Evolutionary conservation across 2,113 vertebrate genomes (phyloP), one percentile per base, ranked within the genome.

Genomic region (Urocolius indicus): DNA sequence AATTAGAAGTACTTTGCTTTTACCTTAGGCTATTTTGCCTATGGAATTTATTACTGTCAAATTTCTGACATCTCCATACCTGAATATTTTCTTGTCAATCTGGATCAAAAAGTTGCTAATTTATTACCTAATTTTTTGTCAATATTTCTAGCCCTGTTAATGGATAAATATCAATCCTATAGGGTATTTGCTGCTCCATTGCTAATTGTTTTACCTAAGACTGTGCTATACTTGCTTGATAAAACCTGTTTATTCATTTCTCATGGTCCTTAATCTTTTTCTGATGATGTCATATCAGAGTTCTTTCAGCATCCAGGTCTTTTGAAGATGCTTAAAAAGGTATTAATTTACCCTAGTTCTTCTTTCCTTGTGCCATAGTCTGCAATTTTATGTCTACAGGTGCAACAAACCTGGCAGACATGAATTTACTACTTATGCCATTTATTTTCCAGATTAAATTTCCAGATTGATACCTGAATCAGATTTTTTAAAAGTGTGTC

Each of bases 101-200:
- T 41, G 18, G 6, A 66, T 48, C 18, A 71, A 66, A 68, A 82
- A 43, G 10, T 30, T 5, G 22, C 43, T 55, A 41, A 73, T 7
- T 61, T 4, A 61, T 34, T 26, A 0, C 22, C 9, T 54, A 10
- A 13, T 5, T 52, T 29, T 63, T 57, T 19, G 29, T 9, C 0
- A 41, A 19, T 36, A 2, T 48, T 72, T 90, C 43, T 67, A 41
- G 38, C 16, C 17, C 10, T 66, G 14, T 61, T 58, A 58, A 11
- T 54, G 48, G 38, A 57, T 0, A 7, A 75, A 11, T 61, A 74
- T 10, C 15, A 68, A 43, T 57, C 19, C 58, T 65, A 12, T 20
- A 45, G 83, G 27, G 9, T 63, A 34, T 80, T 91, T 89, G 10
- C 36, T 74, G 5, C 13, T 84, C 11, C 4, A 14, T 83, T 24